Evolutionary conservation across 1,140 invertebrate genomes (phyloP), one percentile per base, ranked within the genome.

Genomic region (Mesaphorura yosii): DNA sequence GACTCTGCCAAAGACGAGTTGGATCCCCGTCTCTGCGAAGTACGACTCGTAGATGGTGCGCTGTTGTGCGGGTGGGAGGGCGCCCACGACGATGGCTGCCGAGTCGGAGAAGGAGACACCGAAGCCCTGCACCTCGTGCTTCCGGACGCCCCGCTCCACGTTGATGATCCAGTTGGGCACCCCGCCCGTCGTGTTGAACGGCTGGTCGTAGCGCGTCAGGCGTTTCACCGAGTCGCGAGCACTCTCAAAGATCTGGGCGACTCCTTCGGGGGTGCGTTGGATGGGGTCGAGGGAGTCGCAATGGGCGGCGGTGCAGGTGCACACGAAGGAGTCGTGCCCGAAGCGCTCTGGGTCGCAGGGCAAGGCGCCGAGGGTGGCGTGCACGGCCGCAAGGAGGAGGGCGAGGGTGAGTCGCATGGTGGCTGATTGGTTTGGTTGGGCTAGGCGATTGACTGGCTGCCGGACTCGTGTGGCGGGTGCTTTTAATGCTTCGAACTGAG

Each of bases 91-190:
- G 12, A 53, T 10, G 14, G 42, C 70, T 39, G 75, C 67, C 22
- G 76, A 67, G 67, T 78, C 76, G 19, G 75, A 78, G 51, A 78
- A 75, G 14, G 76, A 74, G 19, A 44, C 76, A 22, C 76, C 76
- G 67, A 76, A 77, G 3, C 75, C 75, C 51, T 70, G 39, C 7
- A 77, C 68, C 12, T n/a, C n/a, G n/a, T n/a, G n/a, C n/a, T n/a
- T n/a, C n/a, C n/a, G n/a, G n/a, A n/a, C n/a, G n/a, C n/a, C n/a
- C n/a, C n/a, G n/a, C n/a, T n/a, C n/a, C n/a, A n/a, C n/a, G n/a
- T n/a, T n/a, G n/a, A n/a, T n/a, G n/a, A n/a, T n/a, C n/a, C n/a
- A n/a, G n/a, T n/a, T n/a, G n/a, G n/a, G n/a, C n/a, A n/a, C n/a
- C n/a, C n/a, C n/a, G n/a, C n/a, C n/a, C n/a, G n/a, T n/a, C n/a